Evolutionary conservation across 2,113 vertebrate species (phyloP), one percentile per base, ranked within the genome.

Genomic region (Thryonomys swinderianus): DNA sequence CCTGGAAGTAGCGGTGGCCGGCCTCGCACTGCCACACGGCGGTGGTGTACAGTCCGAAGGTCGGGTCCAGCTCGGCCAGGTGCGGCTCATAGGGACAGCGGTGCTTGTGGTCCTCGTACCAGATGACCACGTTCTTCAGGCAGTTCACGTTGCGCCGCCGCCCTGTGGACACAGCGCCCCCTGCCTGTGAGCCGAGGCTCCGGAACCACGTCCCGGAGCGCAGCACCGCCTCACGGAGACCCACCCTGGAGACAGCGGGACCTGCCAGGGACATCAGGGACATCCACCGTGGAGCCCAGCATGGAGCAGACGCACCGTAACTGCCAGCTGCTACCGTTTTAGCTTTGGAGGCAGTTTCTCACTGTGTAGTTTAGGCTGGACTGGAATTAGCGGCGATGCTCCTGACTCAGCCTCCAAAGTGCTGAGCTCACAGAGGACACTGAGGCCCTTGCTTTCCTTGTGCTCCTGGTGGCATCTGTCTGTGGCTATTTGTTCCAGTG

Each of bases 1-100:
- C 98, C 91, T 99, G 99, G 97, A 99, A 98, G 89, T 99, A 99
- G 7, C 99, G 99, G 97, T 99, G 99, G 1, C 99, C 98, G 0
- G 98, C 98, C 51, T 98, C 98, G 34, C 99, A 99, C 40, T 99
- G 99, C 99, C 99, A 99, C 79, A 99, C 96, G 0, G 99, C 99
- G 0, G 99, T 98, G 1, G 98, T 99, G 91, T 99, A 99, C 16
- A 98, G 97, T 95, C 98, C 98, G 4, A 98, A 98, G 30, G 98
- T 98, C 4, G 98, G 98, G 94, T 99, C 98, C 48, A 99, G 97
- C 74, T 98, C 98, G 0, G 97, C 97, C 67, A 99, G 98, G 82
- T 98, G 98, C 0, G 99, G 99, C 95, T 99, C 99, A 1, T 99
- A 99, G 0, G 98, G 98, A 92, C 99, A 99, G 87, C 98, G 99